Evolutionary conservation across 2,888 invertebrate species (phyloP), one percentile per base, ranked within the genome.

Genomic region (Ophioninae sp.): DNA sequence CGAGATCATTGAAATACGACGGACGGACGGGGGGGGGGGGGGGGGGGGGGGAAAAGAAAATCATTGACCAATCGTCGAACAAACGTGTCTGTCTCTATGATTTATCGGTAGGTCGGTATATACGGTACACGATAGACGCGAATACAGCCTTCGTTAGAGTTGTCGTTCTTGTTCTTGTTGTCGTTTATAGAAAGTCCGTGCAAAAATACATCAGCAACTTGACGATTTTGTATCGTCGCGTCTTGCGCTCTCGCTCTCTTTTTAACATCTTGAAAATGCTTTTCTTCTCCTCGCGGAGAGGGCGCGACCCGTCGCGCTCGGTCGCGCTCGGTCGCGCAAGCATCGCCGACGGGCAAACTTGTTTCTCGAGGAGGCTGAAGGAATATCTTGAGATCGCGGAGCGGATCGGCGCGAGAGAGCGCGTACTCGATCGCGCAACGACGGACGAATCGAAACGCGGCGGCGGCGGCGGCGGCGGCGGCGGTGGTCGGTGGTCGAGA

Each of bases 101-200:
- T 85, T 89, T 88, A 89, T 89, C 88, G 86, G 85, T 89, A 88
- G 87, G 86, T 86, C 87, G 87, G 72, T 89, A 87, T 90, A 88
- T 89, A 88, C 87, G n/a, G n/a, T n/a, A n/a, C n/a, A 90, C 85
- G 87, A 81, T 86, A 84, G 85, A 86, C 86, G 86, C 86, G 86
- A 86, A 86, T 86, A 79, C 85, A 85, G 85, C 84, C 86, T 85
- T 87, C 86, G 87, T 86, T 85, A 84, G 74, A 86, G 86, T 87
- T 87, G 85, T 90, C 90, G 88, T 90, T 90, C n/a, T n/a, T n/a
- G n/a, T n/a, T n/a, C n/a, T n/a, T n/a, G n/a, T n/a, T n/a, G n/a
- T n/a, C n/a, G n/a, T n/a, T n/a, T 91, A 90, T 91, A 92, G 91
- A 91, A 91, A 90, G 90, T 91, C 90, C 91, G 91, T 92, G 91